Evolutionary conservation across 2,888 invertebrate species (phyloP).

Genomic region (Epistrophe eligans): DNA sequence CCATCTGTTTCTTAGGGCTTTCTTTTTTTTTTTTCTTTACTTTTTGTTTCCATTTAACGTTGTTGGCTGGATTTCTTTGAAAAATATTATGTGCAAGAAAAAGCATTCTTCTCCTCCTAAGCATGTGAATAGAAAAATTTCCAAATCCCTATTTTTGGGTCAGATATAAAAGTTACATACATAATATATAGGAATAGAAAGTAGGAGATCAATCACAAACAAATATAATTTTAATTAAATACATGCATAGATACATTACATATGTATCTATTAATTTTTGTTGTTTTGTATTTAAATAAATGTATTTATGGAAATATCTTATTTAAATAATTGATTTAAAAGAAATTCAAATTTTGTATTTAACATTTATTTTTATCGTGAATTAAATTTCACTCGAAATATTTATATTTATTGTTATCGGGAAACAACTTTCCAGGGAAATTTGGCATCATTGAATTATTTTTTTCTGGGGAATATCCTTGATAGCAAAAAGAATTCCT

Average conservation of each 20-base stretch:
- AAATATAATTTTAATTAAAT: background rate
- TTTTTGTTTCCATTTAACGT: background rate
- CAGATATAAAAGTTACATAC: background rate
- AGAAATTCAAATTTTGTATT: no score
- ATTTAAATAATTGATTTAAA: no score
- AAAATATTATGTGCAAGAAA: conserved; percentile 17
- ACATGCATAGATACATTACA: background rate
- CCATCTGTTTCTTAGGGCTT: conserved; percentile 26
- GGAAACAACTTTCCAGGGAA: no score
- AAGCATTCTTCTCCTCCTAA: background rate
- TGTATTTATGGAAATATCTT: no score
- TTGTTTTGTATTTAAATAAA: background rate
- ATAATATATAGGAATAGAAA: background rate
- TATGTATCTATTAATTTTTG: background rate
- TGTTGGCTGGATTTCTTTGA: background rate
- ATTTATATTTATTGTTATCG: no score
- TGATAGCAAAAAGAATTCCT: no score
- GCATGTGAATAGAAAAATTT: background rate
- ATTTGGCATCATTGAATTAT: no score
- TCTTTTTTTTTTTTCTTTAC: background rate
- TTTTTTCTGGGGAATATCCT: no score
- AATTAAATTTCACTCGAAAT: no score
- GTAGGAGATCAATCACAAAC: background rate
- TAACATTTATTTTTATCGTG: no score
- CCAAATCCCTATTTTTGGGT: conserved; percentile 1